Base-by-base conservation (phyloP, 2,888 invertebrate genomes). In the Pachymerium ferrugineum region DNA sequence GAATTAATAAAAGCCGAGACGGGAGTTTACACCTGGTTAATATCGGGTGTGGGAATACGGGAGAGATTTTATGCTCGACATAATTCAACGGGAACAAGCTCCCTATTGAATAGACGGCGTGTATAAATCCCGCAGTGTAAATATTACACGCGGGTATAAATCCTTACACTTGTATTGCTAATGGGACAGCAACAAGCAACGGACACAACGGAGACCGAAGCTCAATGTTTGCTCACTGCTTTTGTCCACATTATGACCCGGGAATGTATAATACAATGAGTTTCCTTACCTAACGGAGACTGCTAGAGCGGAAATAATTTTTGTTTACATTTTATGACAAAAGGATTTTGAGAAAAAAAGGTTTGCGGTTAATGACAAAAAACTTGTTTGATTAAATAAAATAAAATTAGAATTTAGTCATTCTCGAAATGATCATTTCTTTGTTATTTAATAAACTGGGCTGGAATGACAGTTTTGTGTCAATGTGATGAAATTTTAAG, bases 111-210 rank as follows among this genome's bases (percentile, higher is more conserved):
- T 54, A 54, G 54, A 54, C 25, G 54, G 25, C 54, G 54, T 54
- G 54, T 54, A 54, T 54, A 54, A 54, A 54, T 54, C 54, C 54
- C 54, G 54, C 54, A 54, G 54, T 54, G 54, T 54, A 54, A 54
- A 54, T 54, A 54, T 54, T 54, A 54, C 54, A 54, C 54, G 54
- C 54, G 54, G 54, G 54, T 54, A 54, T 54, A 54, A 54, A 54
- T 54, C 54, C 54, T 54, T 54, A 54, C 54, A 54, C 54, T 54
- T 54, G 54, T 54, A 54, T 54, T 54, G 54, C 54, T 54, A 54
- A 54, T 54, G 54, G 54, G 54, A 54, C 54, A 54, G 54, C 54
- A 54, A 54, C 54, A 54, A n/a, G 54, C 54, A 25, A 54, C 54
- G 54, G 54, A 54, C 54, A 54, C 54, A 54, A 54, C 54, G 54